phyloP scores from a whole-genome alignment of 1,140 invertebrate genomes.

The Drosophila pruinosa region DNA sequence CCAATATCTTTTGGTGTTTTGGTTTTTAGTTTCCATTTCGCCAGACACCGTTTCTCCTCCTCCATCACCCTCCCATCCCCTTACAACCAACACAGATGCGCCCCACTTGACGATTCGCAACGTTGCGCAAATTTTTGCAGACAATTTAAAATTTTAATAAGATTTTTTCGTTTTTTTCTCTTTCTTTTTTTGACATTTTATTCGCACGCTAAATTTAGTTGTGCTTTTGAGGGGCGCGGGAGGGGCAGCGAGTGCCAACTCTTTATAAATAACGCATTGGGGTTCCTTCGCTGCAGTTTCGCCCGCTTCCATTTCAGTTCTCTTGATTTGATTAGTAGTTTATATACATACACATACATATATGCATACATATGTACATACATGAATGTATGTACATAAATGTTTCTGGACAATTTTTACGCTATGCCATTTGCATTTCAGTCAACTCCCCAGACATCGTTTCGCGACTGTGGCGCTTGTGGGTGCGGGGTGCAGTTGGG shows the following conservation, averaged over 20 bases:
- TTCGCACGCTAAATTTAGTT: constrained; percentile 63
- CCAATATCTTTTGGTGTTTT: constrained; percentile 8
- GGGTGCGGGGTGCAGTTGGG: neutral
- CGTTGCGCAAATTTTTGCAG: constrained; percentile 68
- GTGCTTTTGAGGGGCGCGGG: neutral
- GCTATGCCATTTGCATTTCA: constrained; percentile 25
- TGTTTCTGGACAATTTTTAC: constrained; percentile 44
- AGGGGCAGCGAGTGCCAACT: neutral
- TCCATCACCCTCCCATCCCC: neutral
- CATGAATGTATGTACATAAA: neutral
- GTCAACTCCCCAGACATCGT: constrained; percentile 19
- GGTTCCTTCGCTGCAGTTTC: constrained; percentile 14
- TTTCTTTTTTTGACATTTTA: neutral
- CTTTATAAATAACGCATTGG: constrained; percentile 47
- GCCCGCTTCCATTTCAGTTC: constrained; percentile 11
- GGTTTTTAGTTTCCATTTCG: constrained; percentile 68
- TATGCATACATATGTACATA: constrained; percentile 2
- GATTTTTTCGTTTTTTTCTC: constrained; percentile 30
- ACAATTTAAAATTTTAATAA: constrained; percentile 79
- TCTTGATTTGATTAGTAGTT: constrained; percentile 9
- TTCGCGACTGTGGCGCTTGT: neutral
- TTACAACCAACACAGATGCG: neutral
- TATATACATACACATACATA: neutral
- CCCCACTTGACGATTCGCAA: constrained; percentile 48
- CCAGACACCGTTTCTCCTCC: neutral